A percentile compares a stretch with the other conserved stretches of the same genome.
Conservation (phyloP, 2,797 vertebrate genomes). For the Myotis vivesi region DNA sequence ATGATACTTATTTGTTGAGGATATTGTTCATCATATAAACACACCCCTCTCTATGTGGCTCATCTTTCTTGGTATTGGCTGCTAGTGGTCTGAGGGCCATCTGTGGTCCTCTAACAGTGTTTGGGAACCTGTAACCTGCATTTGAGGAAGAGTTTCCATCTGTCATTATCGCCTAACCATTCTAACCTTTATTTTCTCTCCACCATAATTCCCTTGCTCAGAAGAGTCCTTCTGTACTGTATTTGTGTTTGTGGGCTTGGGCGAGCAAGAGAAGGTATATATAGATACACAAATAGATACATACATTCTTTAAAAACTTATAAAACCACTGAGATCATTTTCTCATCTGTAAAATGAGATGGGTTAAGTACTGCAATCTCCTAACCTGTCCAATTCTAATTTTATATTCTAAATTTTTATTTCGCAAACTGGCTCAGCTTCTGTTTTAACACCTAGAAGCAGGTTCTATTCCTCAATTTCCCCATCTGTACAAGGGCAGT, state of each 20-base stretch:
- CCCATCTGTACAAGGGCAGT: not conserved
- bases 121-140: not conserved
- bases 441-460: not conserved
- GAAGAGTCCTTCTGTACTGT: not conserved
- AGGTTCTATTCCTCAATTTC: not conserved
- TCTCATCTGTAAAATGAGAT: constrained; percentile 6
- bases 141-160: not conserved
- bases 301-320: not conserved
- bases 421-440: not conserved
- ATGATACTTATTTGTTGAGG: not conserved
- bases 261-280: not conserved
- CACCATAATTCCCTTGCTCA: not conserved
- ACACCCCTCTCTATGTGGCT: not conserved
- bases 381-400: not conserved
- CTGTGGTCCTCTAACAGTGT: not conserved
- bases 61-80: not conserved
- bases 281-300: not conserved
- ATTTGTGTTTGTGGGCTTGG: not conserved
- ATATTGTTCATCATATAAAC: not conserved
- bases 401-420: not conserved
- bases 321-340: not conserved
- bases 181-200: not conserved
- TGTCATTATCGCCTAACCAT: not conserved
- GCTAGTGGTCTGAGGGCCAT: not conserved
- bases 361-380: not conserved